Evolutionary conservation across 2,113 vertebrate species (phyloP).

Genomic region (Caloenas nicobarica): DNA sequence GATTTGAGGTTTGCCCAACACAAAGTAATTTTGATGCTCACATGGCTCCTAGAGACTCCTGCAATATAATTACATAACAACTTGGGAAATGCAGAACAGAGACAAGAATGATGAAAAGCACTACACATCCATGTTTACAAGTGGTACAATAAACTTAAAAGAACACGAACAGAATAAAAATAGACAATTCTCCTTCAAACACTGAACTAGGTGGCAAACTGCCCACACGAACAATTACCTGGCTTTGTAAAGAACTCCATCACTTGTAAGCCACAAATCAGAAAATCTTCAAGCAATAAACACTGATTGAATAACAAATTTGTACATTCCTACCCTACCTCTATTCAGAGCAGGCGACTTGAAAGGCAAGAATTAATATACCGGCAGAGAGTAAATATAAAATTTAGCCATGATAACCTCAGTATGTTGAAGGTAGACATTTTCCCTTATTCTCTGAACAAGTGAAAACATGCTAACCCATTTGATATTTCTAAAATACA

Average conservation of each 20-base stretch:
- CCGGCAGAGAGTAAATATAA: neutral
- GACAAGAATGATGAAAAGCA: neutral
- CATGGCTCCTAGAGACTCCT: neutral
- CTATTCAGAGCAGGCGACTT: neutral
- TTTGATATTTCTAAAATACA: neutral
- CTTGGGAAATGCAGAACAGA: neutral
- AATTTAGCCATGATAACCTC: neutral
- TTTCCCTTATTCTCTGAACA: neutral
- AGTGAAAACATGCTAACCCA: neutral
- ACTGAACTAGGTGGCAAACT: neutral
- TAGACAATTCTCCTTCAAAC: neutral
- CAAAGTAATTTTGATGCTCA: neutral
- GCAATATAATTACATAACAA: neutral
- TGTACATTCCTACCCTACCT: neutral
- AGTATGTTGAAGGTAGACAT: rapidly evolving
- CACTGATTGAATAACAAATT: neutral
- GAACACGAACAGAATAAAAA: neutral
- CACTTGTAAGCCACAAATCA: neutral
- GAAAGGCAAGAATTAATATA: neutral
- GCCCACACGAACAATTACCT: rapidly evolving
- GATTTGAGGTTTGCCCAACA: neutral
- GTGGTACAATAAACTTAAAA: neutral
- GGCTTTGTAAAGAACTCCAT: neutral
- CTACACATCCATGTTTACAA: neutral
- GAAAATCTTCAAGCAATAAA: neutral